A percentile compares a stretch with the other conserved stretches of the same genome.
Evolutionary conservation across 2,113 vertebrate genomes (phyloP).

Genomic region (Xiphorhynchus elegans): DNA sequence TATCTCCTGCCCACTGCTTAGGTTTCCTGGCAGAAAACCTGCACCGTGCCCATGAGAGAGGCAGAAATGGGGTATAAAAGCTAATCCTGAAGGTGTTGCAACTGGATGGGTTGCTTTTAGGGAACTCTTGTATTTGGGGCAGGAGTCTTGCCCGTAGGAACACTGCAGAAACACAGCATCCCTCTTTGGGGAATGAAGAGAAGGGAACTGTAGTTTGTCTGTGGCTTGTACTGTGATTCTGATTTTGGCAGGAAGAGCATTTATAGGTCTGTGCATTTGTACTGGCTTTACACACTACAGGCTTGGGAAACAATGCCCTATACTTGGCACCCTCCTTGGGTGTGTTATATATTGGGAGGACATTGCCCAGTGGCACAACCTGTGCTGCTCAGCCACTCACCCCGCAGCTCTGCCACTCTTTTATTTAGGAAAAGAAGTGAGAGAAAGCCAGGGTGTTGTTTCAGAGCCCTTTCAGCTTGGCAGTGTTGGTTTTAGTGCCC

Average conservation of each 20-base stretch:
- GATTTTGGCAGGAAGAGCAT: neutral
- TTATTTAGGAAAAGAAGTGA: neutral
- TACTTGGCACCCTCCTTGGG: neutral
- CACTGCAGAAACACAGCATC: neutral
- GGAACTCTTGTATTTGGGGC: neutral
- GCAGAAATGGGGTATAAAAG: neutral
- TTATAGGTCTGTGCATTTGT: neutral
- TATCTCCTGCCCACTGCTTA: neutral
- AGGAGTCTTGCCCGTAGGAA: neutral
- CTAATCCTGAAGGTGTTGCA: neutral
- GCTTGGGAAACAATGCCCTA: neutral
- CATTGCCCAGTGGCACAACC: neutral
- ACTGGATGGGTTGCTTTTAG: neutral
- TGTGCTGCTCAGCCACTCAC: neutral
- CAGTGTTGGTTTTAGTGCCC: neutral
- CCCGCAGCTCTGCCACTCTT: neutral
- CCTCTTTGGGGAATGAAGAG: neutral
- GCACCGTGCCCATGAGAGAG: accelerated
- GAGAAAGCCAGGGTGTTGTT: neutral
- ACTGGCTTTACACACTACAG: neutral
- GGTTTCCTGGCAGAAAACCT: neutral
- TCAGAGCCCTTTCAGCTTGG: neutral
- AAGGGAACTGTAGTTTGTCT: neutral
- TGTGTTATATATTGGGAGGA: neutral
- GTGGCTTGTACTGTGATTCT: neutral